Percentiles rank a stretch among this genome's conserved stretches.
These are phyloP conservation scores for Melopsittacus undulatus DNA, from an alignment of 2,797 vertebrate species.

Conservation along the genomic window DNA sequence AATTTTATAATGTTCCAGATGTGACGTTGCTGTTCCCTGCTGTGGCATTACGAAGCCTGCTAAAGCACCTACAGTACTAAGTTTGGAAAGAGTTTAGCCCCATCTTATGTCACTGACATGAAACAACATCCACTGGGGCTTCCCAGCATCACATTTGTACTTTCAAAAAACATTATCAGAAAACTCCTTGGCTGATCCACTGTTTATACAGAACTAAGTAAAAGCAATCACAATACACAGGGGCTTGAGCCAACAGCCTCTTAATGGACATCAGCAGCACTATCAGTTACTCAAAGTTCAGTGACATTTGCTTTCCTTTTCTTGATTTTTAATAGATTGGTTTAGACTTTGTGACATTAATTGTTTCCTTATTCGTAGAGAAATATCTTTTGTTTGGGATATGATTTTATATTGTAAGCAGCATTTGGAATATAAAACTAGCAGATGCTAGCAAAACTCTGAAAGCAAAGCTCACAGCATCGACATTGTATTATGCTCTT, in stretches of 20 bases:
- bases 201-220: background rate
- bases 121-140: slow-evolving; percentile 67
- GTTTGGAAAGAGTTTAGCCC: slow-evolving; percentile 77
- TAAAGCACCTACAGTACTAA: slow-evolving; percentile 59
- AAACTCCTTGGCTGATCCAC: background rate
- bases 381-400: slow-evolving; percentile 41
- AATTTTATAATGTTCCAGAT: slow-evolving; percentile 80
- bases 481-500: background rate
- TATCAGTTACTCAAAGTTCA: background rate
- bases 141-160: slow-evolving; percentile 45
- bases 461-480: background rate
- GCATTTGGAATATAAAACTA: slow-evolving; percentile 45
- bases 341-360: slow-evolving; percentile 8
- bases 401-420: slow-evolving; percentile 6
- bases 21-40: slow-evolving; percentile 75
- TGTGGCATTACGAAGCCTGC: slow-evolving; percentile 69
- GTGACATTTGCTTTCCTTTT: background rate
- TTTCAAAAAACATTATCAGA: slow-evolving; percentile 43
- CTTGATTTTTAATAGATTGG: background rate
- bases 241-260: background rate
- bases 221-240: background rate
- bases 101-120: slow-evolving; percentile 76
- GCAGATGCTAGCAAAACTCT: slow-evolving; percentile 38
- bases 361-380: slow-evolving; percentile 40
- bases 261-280: background rate